Conservation (phyloP, 1,140 invertebrate species). For the Achatina immaculata region DNA sequence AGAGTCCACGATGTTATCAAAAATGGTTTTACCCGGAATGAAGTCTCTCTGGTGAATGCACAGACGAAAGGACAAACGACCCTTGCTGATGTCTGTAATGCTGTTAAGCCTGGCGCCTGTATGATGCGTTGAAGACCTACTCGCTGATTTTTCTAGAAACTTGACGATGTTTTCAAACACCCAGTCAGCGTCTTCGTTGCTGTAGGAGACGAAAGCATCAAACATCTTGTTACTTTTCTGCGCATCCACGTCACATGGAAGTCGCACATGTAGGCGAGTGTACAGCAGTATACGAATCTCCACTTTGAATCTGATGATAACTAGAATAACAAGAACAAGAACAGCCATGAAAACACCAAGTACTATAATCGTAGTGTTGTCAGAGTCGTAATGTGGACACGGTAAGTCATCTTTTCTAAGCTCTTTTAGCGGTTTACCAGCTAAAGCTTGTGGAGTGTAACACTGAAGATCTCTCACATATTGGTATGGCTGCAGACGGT, state of each 20-base stretch:
- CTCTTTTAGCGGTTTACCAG: neutral
- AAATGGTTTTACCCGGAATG: constrained; percentile 72
- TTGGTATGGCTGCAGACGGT: constrained; percentile 5
- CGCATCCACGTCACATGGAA: constrained; percentile 40
- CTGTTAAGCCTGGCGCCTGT: too few species aligned
- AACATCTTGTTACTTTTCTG: constrained; percentile 42
- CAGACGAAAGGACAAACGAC: constrained; percentile 42
- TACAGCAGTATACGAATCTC: constrained; percentile 54
- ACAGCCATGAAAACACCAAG: constrained; percentile 45
- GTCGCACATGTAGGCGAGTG: constrained; percentile 46
- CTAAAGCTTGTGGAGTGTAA: neutral
- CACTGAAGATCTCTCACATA: constrained; percentile 6
- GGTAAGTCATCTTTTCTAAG: constrained; percentile 18
- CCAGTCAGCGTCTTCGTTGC: constrained; percentile 52
- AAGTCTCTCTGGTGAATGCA: constrained; percentile 63
- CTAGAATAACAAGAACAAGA: constrained; percentile 44
- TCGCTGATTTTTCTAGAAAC: constrained; percentile 46
- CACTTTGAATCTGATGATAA: constrained; percentile 48
- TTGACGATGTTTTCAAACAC: constrained; percentile 48
- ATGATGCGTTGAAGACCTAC: too few species aligned
- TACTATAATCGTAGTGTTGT: constrained; percentile 44
- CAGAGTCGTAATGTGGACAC: constrained; percentile 35
- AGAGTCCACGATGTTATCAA: constrained; percentile 91
- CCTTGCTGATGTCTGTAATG: neutral
- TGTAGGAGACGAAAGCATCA: constrained; percentile 61